Conservation (phyloP, 2,888 invertebrate species). For the Agrotis exclamationis region DNA sequence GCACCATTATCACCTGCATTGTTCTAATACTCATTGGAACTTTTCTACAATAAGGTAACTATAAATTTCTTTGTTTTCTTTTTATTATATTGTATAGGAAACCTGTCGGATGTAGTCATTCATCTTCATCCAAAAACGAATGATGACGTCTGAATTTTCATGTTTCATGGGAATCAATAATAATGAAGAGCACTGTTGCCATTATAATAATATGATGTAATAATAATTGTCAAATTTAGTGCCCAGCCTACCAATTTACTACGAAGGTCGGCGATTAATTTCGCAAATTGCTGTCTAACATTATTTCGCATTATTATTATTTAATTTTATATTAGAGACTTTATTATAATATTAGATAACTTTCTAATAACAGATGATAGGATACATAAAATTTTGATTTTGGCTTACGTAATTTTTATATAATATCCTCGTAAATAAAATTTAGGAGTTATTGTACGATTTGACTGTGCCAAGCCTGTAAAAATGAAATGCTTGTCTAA, state of each 20-base stretch:
- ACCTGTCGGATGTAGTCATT: too few relatives aligned
- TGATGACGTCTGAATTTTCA: neutral
- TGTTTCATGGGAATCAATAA: conserved; percentile 1
- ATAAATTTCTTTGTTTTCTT: too few relatives aligned
- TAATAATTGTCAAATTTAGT: conserved; percentile 12
- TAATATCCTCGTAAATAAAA: conserved; percentile 7
- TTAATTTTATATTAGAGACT: too few relatives aligned
- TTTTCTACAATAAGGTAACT: too few relatives aligned
- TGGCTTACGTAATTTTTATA: conserved; percentile 11
- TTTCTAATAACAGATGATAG: conserved; percentile 36
- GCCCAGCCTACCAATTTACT: conserved; percentile 33
- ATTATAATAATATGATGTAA: conserved; percentile 17
- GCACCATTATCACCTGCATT: too few relatives aligned
- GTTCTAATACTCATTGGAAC: too few relatives aligned
- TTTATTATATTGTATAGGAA: too few relatives aligned
- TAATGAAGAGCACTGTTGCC: neutral
- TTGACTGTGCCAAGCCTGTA: too few relatives aligned
- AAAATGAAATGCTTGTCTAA: too few relatives aligned
- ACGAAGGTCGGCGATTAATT: conserved; percentile 40
- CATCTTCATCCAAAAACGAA: too few relatives aligned
- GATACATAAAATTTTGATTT: conserved; percentile 23
- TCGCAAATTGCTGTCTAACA: conserved; percentile 41
- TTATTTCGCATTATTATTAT: conserved; percentile 22
- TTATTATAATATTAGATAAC: conserved; percentile 34
- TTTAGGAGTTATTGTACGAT: too few relatives aligned